Conservation (phyloP, 2,888 invertebrate genomes). For the Crioceris asparagi region DNA sequence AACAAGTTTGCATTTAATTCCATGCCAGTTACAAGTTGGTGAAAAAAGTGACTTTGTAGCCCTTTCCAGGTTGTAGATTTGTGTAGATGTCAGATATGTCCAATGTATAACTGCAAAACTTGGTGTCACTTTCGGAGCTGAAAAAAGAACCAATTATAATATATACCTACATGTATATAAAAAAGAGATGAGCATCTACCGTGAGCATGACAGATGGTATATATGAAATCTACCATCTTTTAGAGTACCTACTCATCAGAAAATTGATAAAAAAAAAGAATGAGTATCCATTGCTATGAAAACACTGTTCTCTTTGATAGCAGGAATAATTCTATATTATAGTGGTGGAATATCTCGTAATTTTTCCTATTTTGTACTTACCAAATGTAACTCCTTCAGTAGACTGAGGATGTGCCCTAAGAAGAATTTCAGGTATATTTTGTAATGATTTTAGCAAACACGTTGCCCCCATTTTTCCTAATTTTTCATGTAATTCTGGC, state of each 20-base stretch:
- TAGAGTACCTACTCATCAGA: too few species aligned
- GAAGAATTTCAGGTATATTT: constrained; percentile 48
- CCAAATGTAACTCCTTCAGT: constrained; percentile 57
- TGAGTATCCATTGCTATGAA: too few species aligned
- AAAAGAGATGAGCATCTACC: too few species aligned
- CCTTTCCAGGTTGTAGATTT: constrained; percentile 61
- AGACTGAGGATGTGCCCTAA: constrained; percentile 49
- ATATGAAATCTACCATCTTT: too few species aligned
- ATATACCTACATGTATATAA: background rate
- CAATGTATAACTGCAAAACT: constrained; percentile 54
- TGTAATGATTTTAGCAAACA: constrained; percentile 53
- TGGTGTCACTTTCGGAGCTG: constrained; percentile 64
- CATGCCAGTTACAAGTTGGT: constrained; percentile 51
- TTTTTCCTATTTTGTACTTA: constrained; percentile 32
- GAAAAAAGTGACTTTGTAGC: constrained; percentile 55
- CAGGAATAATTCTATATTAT: too few species aligned
- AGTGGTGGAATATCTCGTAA: background rate
- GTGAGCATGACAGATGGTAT: too few species aligned
- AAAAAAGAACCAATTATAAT: constrained; percentile 7
- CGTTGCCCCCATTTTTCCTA: constrained; percentile 59
- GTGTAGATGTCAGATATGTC: constrained; percentile 48
- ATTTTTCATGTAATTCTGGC: constrained; percentile 51
- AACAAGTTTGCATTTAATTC: constrained; percentile 50
- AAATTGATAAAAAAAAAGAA: too few species aligned
- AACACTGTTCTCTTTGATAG: too few species aligned